Conservation (phyloP, 2,797 vertebrate species). For the Myiotriccus ornatus region DNA sequence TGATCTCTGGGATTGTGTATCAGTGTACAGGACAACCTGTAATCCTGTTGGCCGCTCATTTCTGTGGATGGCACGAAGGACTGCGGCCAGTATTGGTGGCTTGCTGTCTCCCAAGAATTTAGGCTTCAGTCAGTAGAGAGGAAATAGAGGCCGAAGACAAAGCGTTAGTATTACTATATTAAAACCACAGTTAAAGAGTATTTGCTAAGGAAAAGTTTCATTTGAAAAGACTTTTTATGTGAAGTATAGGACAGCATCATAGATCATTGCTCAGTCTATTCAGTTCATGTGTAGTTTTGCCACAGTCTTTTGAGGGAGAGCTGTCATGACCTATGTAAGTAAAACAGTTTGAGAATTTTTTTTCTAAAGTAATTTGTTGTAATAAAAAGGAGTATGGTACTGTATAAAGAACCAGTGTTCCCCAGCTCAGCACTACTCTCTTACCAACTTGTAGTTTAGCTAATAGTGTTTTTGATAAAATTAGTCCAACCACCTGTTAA, state of each 20-base stretch:
- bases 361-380: background rate
- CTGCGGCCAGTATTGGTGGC: slow-evolving; percentile 72
- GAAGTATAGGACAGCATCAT: background rate
- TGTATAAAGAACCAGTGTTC: background rate
- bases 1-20: slow-evolving; percentile 51
- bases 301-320: background rate
- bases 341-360: background rate
- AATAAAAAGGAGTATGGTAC: background rate
- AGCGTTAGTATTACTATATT: background rate
- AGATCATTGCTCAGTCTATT: background rate
- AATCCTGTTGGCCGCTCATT: slow-evolving; percentile 76
- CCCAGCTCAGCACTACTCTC: background rate
- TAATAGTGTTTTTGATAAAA: background rate
- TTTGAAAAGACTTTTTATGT: background rate
- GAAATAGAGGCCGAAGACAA: background rate
- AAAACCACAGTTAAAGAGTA: background rate
- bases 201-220: background rate
- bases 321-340: background rate
- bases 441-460: background rate
- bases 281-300: background rate
- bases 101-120: slow-evolving; percentile 74
- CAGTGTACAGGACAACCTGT: slow-evolving; percentile 80
- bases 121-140: slow-evolving; percentile 60
- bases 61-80: slow-evolving; percentile 78
- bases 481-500: background rate